Evolutionary conservation across 2,888 invertebrate species (phyloP).

Genomic region (Phymatocera aterrima): DNA sequence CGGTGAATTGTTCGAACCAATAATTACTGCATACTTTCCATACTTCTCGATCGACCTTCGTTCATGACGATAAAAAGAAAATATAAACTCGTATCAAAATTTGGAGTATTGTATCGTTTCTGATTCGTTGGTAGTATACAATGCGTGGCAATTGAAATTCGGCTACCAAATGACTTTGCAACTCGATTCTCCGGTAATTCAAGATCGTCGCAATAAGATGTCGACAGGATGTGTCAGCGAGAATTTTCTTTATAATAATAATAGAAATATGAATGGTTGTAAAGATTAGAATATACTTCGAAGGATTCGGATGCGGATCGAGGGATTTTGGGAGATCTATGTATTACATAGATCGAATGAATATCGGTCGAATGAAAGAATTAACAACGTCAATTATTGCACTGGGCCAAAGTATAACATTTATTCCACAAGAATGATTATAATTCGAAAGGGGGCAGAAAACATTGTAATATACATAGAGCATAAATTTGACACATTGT

Average conservation of each 20-base stretch:
- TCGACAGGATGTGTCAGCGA: no score
- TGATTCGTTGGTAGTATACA: no score
- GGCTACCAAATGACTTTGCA: neutral
- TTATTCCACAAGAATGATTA: conserved; percentile 62
- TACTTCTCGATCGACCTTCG: no score
- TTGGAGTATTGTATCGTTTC: no score
- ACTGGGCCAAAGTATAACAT: conserved; percentile 63
- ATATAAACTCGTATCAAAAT: no score
- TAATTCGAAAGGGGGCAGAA: no score
- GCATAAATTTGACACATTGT: conserved; percentile 50
- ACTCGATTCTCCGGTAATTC: neutral
- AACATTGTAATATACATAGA: conserved; percentile 56
- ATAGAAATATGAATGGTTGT: no score
- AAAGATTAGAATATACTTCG: no score
- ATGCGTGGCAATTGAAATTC: neutral
- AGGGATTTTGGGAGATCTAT: neutral
- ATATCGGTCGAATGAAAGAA: neutral
- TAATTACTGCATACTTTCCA: no score
- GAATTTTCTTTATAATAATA: no score
- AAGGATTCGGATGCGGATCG: neutral
- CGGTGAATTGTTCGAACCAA: no score
- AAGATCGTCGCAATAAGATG: neutral
- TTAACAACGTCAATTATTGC: conserved; percentile 30
- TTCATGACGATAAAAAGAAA: no score
- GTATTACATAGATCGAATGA: neutral